phyloP scores from a whole-genome alignment of 2,888 invertebrate species.

The Lissocephala sabroskyi region DNA sequence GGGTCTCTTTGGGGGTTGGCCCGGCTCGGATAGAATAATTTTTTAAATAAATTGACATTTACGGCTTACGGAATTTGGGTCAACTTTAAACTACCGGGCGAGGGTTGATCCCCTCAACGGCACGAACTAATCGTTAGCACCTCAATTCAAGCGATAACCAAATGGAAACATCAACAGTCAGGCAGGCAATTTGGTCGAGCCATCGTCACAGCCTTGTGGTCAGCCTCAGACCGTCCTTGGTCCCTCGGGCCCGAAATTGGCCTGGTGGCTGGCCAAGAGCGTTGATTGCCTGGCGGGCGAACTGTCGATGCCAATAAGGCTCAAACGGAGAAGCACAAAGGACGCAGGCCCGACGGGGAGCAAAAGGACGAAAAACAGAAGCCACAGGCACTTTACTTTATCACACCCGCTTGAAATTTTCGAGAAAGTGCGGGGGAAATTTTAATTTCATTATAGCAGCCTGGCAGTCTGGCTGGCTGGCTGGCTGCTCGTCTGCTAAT shows the following conservation, averaged over 20 bases:
- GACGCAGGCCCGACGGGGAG: slow-evolving; percentile 6
- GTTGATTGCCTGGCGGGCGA: not conserved
- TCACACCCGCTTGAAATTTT: slow-evolving; percentile 17
- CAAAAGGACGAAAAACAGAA: not conserved
- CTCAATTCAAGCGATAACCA: slow-evolving; percentile 16
- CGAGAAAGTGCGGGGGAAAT: slow-evolving; percentile 11
- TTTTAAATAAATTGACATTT: slow-evolving; percentile 37
- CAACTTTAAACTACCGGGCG: not conserved
- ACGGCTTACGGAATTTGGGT: slow-evolving; percentile 3
- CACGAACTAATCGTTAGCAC: slow-evolving; percentile 1
- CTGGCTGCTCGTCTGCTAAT: slow-evolving; percentile 13
- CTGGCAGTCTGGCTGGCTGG: not conserved
- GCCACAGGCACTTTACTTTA: too few species aligned
- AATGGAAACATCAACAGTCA: slow-evolving; percentile 46
- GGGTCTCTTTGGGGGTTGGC: slow-evolving; percentile 3
- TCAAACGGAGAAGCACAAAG: not conserved
- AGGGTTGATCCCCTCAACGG: too few species aligned
- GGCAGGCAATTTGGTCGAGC: slow-evolving; percentile 2
- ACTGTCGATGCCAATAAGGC: too few species aligned
- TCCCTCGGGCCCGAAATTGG: too few species aligned
- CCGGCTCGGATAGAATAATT: slow-evolving; percentile 22
- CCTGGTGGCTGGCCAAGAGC: not conserved
- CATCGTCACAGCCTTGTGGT: not conserved
- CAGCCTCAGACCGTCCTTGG: too few species aligned
- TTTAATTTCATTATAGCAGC: slow-evolving; percentile 16